These are phyloP conservation scores for Phoxinus dragarum DNA, from an alignment of 2,797 vertebrate genomes.

Conservation along the genomic window DNA sequence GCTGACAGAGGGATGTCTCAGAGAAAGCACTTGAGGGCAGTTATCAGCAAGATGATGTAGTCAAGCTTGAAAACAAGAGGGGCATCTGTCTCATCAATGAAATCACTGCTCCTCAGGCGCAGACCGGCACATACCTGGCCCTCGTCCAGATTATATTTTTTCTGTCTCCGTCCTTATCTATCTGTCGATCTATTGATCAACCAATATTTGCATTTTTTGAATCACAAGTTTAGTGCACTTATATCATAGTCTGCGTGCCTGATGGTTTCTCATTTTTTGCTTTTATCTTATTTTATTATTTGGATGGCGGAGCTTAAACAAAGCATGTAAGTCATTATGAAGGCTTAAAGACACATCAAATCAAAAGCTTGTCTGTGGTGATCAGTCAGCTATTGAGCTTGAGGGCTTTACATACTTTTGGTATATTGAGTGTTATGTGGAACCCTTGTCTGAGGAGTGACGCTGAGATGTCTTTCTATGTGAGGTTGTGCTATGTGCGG, in stretches of 20 bases:
- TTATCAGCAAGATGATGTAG: slow-evolving; percentile 52
- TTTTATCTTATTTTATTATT: neutral
- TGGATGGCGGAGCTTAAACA: neutral
- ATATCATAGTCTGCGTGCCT: neutral
- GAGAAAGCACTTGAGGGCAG: slow-evolving; percentile 45
- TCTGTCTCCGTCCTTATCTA: neutral
- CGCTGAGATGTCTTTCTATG: neutral
- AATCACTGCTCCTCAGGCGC: slow-evolving; percentile 27
- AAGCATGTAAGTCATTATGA: slow-evolving; percentile 36
- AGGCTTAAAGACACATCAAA: slow-evolving; percentile 23
- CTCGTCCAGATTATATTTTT: slow-evolving; percentile 14
- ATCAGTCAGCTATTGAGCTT: slow-evolving; percentile 34
- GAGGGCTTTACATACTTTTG: slow-evolving; percentile 25
- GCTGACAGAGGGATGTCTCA: slow-evolving; percentile 53
- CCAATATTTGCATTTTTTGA: neutral
- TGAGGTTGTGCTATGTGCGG: neutral
- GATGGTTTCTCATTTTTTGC: slow-evolving; percentile 3
- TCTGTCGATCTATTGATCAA: slow-evolving; percentile 7
- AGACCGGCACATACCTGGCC: slow-evolving; percentile 56
- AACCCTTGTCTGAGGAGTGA: neutral
- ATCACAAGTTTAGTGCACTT: neutral
- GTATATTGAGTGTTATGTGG: slow-evolving; percentile 23
- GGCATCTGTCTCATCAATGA: slow-evolving; percentile 49
- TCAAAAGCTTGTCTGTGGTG: slow-evolving; percentile 45
- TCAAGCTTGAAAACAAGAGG: slow-evolving; percentile 36